A percentile compares a stretch with the other conserved stretches of the same genome.
Conservation (phyloP, 2,888 invertebrate species). For the Neoscelio sp. region DNA sequence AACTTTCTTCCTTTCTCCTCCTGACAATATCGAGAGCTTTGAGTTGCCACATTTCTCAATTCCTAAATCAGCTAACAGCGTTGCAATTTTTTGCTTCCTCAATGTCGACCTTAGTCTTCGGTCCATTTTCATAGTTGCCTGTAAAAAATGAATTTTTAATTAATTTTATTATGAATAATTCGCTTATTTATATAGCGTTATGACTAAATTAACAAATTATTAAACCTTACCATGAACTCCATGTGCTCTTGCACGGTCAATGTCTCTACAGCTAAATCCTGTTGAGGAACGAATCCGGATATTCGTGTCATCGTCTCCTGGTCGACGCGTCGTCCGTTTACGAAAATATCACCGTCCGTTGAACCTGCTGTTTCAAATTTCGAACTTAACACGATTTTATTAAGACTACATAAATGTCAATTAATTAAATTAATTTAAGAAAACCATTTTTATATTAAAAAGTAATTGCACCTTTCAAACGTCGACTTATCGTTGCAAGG, state of each 20-base stretch:
- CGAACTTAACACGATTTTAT: conserved; percentile 1
- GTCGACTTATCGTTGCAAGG: conserved; percentile 89
- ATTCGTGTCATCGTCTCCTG: conserved; percentile 88
- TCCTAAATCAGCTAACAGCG: conserved; percentile 87
- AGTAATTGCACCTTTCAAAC: conserved; percentile 85
- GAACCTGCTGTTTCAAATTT: conserved; percentile 81
- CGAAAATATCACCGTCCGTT: conserved; percentile 87
- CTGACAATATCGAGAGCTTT: conserved; percentile 90
- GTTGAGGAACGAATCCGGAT: conserved; percentile 94
- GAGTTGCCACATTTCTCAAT: conserved; percentile 89
- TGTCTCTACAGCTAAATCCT: conserved; percentile 91
- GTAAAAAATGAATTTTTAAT: conserved; percentile 18
- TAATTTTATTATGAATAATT: conserved; percentile 5
- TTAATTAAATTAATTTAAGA: conserved; percentile 17
- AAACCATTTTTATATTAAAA: no score
- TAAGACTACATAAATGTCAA: neutral
- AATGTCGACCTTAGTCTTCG: conserved; percentile 81
- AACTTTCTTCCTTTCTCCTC: conserved; percentile 94
- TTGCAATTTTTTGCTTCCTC: conserved; percentile 83
- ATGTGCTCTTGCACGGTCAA: conserved; percentile 93
- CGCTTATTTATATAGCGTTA: conserved; percentile 9
- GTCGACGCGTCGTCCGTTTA: conserved; percentile 88
- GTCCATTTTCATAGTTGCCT: conserved; percentile 93
- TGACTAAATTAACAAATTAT: neutral
- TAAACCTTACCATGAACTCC: conserved; percentile 90